Conservation (phyloP, 2,888 invertebrate species). For the Acrobasis suavella region DNA sequence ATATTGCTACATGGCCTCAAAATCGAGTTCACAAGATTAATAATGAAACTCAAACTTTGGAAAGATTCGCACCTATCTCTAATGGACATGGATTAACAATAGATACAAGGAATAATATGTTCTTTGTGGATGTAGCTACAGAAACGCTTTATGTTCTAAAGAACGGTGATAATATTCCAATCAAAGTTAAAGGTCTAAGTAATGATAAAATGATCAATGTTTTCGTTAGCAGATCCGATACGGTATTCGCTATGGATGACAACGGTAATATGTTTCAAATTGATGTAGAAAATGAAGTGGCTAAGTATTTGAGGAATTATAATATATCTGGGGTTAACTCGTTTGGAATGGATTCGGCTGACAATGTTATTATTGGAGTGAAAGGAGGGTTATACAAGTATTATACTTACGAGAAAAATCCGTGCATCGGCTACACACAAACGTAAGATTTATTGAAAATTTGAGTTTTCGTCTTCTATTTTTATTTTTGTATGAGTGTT, state of each 20-base stretch:
- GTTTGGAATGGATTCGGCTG: slow-evolving; percentile 68
- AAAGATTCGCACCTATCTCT: slow-evolving; percentile 59
- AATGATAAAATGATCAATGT: slow-evolving; percentile 67
- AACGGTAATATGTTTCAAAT: slow-evolving; percentile 62
- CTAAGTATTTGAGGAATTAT: slow-evolving; percentile 59
- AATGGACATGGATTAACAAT: slow-evolving; percentile 71
- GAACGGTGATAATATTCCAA: slow-evolving; percentile 54
- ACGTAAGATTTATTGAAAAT: slow-evolving; percentile 9
- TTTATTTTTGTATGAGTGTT: no score
- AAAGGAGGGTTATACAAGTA: slow-evolving; percentile 64
- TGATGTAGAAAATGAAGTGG: slow-evolving; percentile 59
- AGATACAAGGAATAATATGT: slow-evolving; percentile 68
- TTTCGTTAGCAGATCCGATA: slow-evolving; percentile 66
- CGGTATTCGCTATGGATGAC: slow-evolving; percentile 72
- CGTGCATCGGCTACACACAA: slow-evolving; percentile 41
- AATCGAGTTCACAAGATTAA: slow-evolving; percentile 68
- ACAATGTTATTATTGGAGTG: slow-evolving; percentile 67
- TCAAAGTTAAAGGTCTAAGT: slow-evolving; percentile 67
- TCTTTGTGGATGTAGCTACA: slow-evolving; percentile 57
- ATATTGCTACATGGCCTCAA: slow-evolving; percentile 74
- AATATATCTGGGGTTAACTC: slow-evolving; percentile 63
- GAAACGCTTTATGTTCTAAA: slow-evolving; percentile 68
- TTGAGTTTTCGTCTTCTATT: no score
- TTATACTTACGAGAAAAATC: slow-evolving; percentile 57
- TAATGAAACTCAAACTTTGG: slow-evolving; percentile 60